A percentile compares a stretch with the other conserved stretches of the same genome.
phyloP scores from a whole-genome alignment of 2,797 vertebrate species.

The Poecilia wingei region DNA sequence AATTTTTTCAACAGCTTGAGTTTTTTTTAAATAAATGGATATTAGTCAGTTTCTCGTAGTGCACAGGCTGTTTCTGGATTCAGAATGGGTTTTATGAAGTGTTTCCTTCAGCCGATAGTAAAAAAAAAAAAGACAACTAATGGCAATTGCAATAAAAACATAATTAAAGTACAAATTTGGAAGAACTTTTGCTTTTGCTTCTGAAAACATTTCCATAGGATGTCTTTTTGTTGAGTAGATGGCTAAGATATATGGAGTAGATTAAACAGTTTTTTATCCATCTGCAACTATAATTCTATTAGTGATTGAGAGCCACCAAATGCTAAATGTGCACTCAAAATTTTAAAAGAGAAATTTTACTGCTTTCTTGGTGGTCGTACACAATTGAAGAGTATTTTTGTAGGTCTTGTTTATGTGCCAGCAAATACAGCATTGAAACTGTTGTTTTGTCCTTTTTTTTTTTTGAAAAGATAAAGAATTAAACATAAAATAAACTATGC shows the following conservation, averaged over 20 bases:
- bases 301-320: background rate
- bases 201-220: background rate
- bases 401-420: background rate
- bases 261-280: background rate
- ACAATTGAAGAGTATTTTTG: background rate
- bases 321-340: background rate
- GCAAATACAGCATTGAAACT: background rate
- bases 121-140: background rate
- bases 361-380: background rate
- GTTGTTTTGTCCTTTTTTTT: background rate
- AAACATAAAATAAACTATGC: background rate
- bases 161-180: background rate
- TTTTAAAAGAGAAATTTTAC: background rate
- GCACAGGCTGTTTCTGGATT: background rate
- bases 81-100: background rate
- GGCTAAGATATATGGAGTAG: background rate
- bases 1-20: constrained; percentile 1
- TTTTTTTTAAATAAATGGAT: constrained; percentile 1
- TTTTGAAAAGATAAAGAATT: background rate
- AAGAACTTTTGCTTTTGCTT: background rate
- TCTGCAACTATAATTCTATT: background rate
- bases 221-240: background rate
- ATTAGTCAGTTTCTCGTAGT: background rate
- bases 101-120: background rate
- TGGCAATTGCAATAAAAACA: background rate